Base-by-base conservation (phyloP, 2,888 invertebrate species). In the Idaea biselata region DNA sequence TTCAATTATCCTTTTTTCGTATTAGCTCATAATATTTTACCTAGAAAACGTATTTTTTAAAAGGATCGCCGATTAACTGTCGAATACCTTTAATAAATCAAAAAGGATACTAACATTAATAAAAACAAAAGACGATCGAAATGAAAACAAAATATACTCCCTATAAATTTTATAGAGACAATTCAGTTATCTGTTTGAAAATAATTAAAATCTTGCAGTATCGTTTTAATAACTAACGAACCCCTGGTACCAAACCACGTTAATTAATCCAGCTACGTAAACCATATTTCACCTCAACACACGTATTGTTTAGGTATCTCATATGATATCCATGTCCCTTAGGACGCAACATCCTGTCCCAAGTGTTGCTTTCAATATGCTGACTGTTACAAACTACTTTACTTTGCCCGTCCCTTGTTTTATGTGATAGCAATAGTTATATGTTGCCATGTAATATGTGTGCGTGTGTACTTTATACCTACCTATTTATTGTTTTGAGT, bases 361-460 rank as follows among this genome's bases (percentile, higher is more conserved):
- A 84, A 86, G 85, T 85, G 88, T 86, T 87, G 88, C 86, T 83
- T 87, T 86, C 89, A 89, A 88, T 89, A 89, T 86, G 88, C 87
- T 83, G 85, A 86, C 86, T 83, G 75, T 78, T 83, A 82, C 79
- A 81, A 53, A 66, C 63, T 60, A 60, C 33, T 57, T 61, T 58
- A 65, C 66, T 63, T 68, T 44, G 44, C 44, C 44, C 8, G 44
- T 44, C 44, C 44, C 44, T 64, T 65, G 63, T 69, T 69, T 69
- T 66, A 64, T 66, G 62, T 67, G 66, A 63, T 64, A 55, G 68
- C 69, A 66, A 69, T 66, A 65, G 67, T 61, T 67, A 60, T 61
- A 44, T 44, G 44, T 44, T 44, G 44, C 6, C 44, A 44, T 44
- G 44, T 44, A 14, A 44, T 44, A 44, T 44, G 44, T 14, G 11